Base-by-base conservation (phyloP, 2,888 invertebrate species). In the Cantharis lateralis region DNA sequence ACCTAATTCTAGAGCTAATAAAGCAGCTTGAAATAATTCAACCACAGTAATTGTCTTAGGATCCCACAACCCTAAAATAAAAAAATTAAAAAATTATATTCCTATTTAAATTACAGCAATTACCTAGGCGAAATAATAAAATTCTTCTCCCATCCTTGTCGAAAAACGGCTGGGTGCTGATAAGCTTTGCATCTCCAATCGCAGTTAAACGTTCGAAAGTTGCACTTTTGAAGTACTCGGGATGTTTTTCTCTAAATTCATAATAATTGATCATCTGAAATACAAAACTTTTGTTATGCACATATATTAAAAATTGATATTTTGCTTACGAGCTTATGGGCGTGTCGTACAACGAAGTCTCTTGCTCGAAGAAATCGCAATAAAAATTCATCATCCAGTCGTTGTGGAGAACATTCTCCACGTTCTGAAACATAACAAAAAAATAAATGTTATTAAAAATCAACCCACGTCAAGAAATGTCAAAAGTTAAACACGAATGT, bases 311-410 rank as follows among this genome's bases (percentile, higher is more conserved):
- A 20, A 9, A 28, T 70, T 1, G 11, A 70, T 48, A n/a, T 48
- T 5, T 48, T 15, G 72, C 75, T 71, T 89, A 95, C 95, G 91
- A 95, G 89, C 89, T 92, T 90, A 85, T 95, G 94, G 2, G 95
- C 93, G 76, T 91, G 89, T 82, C 93, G 91, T 0, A 94, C 90
- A 81, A 93, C 91, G 88, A 95, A 95, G 85, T 91, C 91, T 81
- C 95, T 91, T 2, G 94, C 94, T 80, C 95, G 91, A 78, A 96
- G 88, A 86, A 95, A 96, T 85, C 93, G 91, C 70, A 94, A 88
- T 75, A 96, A 88, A 85, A 92, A 95, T 20, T 91, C 91, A 84
- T 95, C 94, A 86, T 95, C 95, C 88, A 92, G 93, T 75, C 95
- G 90, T 81, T 94, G 92, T 4, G 94, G 95, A 70, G 89, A 90